Percentiles rank a stretch among this genome's conserved stretches.
Conservation (phyloP, 2,888 invertebrate genomes). For the Spatulosminthurus flaviceps region DNA sequence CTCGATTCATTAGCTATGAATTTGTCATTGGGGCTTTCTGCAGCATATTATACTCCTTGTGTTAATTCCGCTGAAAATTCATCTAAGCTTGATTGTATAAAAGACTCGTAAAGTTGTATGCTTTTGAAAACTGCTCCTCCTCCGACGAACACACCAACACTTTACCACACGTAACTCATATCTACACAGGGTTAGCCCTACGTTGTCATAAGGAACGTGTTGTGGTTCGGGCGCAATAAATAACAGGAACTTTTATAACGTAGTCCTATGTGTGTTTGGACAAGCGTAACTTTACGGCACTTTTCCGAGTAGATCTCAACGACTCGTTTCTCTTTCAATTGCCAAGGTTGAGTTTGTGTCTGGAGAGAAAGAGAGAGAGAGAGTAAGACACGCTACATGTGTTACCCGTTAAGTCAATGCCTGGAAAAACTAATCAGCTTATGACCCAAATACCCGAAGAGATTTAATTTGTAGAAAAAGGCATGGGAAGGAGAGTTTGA, state of each 20-base stretch:
- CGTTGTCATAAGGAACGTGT: constrained; percentile 5
- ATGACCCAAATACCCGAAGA: constrained; percentile 4
- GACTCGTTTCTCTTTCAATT: too few species aligned
- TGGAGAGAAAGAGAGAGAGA: too few species aligned
- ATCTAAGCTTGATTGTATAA: neutral
- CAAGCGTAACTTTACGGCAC: too few species aligned
- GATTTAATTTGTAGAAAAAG: neutral
- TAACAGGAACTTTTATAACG: neutral
- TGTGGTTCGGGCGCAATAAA: neutral
- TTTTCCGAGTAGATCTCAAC: too few species aligned
- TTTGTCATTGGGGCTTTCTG: constrained; percentile 18
- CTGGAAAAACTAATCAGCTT: neutral
- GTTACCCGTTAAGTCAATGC: too few species aligned
- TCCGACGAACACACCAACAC: too few species aligned
- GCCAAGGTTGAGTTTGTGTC: too few species aligned
- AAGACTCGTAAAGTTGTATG: neutral
- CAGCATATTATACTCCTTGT: constrained; percentile 18
- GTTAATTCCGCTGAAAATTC: constrained; percentile 1
- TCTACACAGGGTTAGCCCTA: neutral
- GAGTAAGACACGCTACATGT: too few species aligned
- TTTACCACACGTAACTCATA: neutral
- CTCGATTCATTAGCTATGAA: constrained; percentile 18
- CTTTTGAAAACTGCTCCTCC: too few species aligned
- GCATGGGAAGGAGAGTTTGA: neutral
- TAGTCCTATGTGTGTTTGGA: too few species aligned